Conservation (phyloP, 2,888 invertebrate species). For the Drosophila nr. perissopoda region DNA sequence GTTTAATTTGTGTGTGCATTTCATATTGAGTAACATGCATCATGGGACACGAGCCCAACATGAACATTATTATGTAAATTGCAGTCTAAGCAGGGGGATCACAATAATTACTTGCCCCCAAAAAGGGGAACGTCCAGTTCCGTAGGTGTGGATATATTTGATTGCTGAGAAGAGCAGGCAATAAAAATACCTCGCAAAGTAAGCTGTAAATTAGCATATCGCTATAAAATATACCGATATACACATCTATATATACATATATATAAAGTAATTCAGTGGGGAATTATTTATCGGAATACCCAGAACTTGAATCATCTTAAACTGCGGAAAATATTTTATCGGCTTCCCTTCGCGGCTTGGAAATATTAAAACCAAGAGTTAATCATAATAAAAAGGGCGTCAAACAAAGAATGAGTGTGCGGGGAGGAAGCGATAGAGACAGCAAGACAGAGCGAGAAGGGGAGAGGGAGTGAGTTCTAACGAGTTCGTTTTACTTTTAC, state of each 20-base stretch:
- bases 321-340: constrained; percentile 22
- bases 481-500: constrained; percentile 16
- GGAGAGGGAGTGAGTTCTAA: not conserved
- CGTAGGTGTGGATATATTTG: constrained; percentile 1
- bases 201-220: constrained; percentile 11
- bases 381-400: constrained; percentile 8
- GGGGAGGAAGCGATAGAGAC: not conserved
- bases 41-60: constrained; percentile 51
- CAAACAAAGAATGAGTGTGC: constrained; percentile 13
- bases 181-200: not conserved
- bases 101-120: not conserved
- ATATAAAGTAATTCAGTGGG: constrained; percentile 8
- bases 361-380: constrained; percentile 3
- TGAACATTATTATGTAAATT: constrained; percentile 40
- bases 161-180: not conserved
- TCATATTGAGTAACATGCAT: constrained; percentile 60
- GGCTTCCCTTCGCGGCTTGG: not conserved
- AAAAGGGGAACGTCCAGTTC: constrained; percentile 23
- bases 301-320: constrained; percentile 46
- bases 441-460: constrained; percentile 1
- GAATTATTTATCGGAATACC: constrained; percentile 26
- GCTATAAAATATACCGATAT: not conserved
- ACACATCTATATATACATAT: not conserved
- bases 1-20: constrained; percentile 54
- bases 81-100: not conserved